Evolutionary conservation across 2,888 invertebrate genomes (phyloP).

Genomic region (Drosophila ezoana): DNA sequence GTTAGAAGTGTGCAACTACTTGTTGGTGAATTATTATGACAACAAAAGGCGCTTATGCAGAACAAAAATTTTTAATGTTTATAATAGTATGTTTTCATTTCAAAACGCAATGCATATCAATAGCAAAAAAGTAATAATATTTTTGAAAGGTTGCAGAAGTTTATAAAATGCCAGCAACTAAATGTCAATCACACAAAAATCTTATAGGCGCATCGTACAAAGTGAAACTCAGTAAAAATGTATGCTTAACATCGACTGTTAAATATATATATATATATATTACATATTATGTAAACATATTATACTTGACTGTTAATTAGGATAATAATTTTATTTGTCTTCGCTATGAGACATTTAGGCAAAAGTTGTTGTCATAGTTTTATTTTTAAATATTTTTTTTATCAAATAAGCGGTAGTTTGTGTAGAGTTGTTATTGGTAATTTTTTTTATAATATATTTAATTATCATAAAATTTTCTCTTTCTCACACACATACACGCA

Average conservation of each 20-base stretch:
- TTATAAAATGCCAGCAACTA: constrained; percentile 23
- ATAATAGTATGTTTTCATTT: constrained; percentile 49
- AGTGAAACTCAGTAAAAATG: constrained; percentile 55
- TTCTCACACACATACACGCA: constrained; percentile 21
- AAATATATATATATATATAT: constrained; percentile 57
- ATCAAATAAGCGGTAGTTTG: constrained; percentile 16
- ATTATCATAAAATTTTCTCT: constrained; percentile 46
- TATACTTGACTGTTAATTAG: constrained; percentile 53
- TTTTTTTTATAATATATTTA: constrained; percentile 64
- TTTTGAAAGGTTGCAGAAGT: constrained; percentile 52
- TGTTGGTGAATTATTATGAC: constrained; percentile 46
- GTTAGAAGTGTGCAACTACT: constrained; percentile 55
- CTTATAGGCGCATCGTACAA: constrained; percentile 47
- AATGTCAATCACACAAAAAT: constrained; percentile 19
- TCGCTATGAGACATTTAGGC: constrained; percentile 78
- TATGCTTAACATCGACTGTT: constrained; percentile 67
- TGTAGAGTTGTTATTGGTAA: constrained; percentile 51
- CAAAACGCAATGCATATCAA: constrained; percentile 65
- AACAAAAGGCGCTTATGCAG: constrained; percentile 44
- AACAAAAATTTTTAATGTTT: constrained; percentile 32
- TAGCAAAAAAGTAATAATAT: constrained; percentile 37
- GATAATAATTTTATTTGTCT: constrained; percentile 76
- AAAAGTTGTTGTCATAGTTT: constrained; percentile 70
- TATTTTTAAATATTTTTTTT: constrained; percentile 33
- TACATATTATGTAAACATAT: constrained; percentile 56